phyloP scores from a whole-genome alignment of 2,888 invertebrate genomes.

The Plemyria rubiginata region DNA sequence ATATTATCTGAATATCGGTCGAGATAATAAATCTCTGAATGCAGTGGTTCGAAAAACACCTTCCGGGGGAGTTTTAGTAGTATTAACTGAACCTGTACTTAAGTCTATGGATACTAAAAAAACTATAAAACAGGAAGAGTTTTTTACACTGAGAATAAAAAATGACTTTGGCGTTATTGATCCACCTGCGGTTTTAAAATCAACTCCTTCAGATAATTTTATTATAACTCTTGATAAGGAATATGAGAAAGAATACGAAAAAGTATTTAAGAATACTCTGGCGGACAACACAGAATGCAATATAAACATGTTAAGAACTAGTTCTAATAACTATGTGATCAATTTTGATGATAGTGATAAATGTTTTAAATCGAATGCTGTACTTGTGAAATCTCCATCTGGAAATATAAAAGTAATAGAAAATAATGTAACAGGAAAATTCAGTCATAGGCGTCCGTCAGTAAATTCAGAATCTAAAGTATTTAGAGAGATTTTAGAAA shows the following conservation, averaged over 20 bases:
- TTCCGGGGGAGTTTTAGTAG: conserved; percentile 45
- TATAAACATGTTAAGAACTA: conserved; percentile 52
- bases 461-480: conserved; percentile 33
- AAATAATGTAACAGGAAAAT: conserved; percentile 13
- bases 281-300: conserved; percentile 45
- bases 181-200: conserved; percentile 54
- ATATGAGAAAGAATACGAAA: conserved; percentile 57
- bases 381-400: conserved; percentile 55
- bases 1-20: conserved; percentile 41
- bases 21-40: conserved; percentile 39
- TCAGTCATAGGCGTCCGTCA: not conserved
- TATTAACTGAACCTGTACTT: conserved; percentile 38
- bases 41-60: conserved; percentile 48
- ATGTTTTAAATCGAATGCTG: conserved; percentile 47
- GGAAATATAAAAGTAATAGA: conserved; percentile 59
- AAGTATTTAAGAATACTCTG: conserved; percentile 48
- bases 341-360: conserved; percentile 46
- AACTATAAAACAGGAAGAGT: conserved; percentile 11
- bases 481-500: conserved; percentile 46
- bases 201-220: conserved; percentile 60
- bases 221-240: conserved; percentile 66
- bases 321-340: conserved; percentile 54
- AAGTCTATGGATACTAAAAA: conserved; percentile 22
- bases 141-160: conserved; percentile 52
- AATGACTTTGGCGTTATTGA: conserved; percentile 41